Base-by-base conservation (phyloP, 2,888 invertebrate species). In the Poecilus cupreus region DNA sequence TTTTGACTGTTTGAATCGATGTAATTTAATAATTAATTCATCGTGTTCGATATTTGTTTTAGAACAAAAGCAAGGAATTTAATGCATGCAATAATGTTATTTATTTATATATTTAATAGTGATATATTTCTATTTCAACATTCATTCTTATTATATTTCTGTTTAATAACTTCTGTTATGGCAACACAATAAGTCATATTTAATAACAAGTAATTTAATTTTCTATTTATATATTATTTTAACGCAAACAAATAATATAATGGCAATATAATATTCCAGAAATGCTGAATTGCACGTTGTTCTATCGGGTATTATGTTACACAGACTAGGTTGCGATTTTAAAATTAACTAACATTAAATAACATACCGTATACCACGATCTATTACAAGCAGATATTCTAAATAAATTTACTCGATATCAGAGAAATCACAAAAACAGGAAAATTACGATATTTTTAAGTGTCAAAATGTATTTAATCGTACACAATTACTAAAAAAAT, bases 101-200 rank as follows among this genome's bases (percentile, higher is more conserved):
- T 13, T 51, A 51, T 51, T 51, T 51, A 51, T 51, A 51, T 8
- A 18, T 18, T 18, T 51, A 3, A 8, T 10, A 51, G 51, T 51
- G 51, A 51, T 51, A 51, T 51, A 51, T 51, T 51, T 51, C 51
- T 51, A 18, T 51, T 51, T 16, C 43, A 43, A 43, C 18, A 51
- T 51, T 51, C 32, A 8, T 32, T 32, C 32, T 32, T 13, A 51
- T 51, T 18, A 18, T 51, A 10, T 18, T 18, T 51, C 16, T 51
- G 18, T 51, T 51, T 51, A 51, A 51, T 18, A 51, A 51, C 51
- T 43, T 43, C 10, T 43, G 43, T 43, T 43, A 43, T 43, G 43
- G 43, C 43, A 43, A 43, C n/a, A 43, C 13, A 43, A 43, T 43
- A 43, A 43, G 13, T 43, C 32, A 43, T 43, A 43, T 43, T 43